Percentiles rank a stretch among this genome's conserved stretches.
Evolutionary conservation across 2,113 vertebrate species (phyloP).

Genomic region (Okapia johnstoni): DNA sequence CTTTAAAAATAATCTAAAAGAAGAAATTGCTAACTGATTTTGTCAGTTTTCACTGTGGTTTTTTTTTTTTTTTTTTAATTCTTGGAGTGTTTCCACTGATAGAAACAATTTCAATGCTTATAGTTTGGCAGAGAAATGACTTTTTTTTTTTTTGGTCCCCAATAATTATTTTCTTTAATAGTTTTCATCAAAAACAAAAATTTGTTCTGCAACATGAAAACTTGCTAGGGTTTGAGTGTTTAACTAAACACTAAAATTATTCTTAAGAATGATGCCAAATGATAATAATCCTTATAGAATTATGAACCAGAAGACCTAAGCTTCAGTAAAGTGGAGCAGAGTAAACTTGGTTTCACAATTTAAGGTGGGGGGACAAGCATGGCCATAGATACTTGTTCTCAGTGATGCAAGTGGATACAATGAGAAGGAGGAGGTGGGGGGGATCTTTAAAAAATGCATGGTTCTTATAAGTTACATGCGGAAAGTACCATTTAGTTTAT

Average conservation of each 20-base stretch:
- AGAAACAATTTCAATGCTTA: constrained; percentile 38
- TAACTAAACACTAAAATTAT: neutral
- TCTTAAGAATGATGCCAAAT: constrained; percentile 3
- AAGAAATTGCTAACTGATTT: constrained; percentile 47
- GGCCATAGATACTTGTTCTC: neutral
- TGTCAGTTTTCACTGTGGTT: constrained; percentile 10
- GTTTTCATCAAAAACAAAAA: constrained; percentile 29
- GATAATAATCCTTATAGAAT: neutral
- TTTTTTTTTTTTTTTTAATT: constrained; percentile 34
- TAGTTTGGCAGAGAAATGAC: constrained; percentile 34
- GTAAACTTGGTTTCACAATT: neutral
- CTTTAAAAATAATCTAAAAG: constrained; percentile 20
- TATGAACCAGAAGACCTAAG: neutral
- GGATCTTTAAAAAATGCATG: neutral
- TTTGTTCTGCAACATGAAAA: constrained; percentile 20
- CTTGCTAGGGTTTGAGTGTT: neutral
- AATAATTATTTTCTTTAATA: constrained; percentile 62
- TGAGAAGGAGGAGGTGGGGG: neutral
- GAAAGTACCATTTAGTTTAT: neutral
- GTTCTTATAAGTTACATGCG: neutral
- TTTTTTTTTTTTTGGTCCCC: constrained; percentile 27
- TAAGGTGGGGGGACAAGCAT: neutral
- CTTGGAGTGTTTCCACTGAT: constrained; percentile 41
- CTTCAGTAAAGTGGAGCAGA: neutral
- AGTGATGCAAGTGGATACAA: neutral